Evolutionary conservation across 2,888 invertebrate species (phyloP).

Genomic region (Candidula unifasciata): DNA sequence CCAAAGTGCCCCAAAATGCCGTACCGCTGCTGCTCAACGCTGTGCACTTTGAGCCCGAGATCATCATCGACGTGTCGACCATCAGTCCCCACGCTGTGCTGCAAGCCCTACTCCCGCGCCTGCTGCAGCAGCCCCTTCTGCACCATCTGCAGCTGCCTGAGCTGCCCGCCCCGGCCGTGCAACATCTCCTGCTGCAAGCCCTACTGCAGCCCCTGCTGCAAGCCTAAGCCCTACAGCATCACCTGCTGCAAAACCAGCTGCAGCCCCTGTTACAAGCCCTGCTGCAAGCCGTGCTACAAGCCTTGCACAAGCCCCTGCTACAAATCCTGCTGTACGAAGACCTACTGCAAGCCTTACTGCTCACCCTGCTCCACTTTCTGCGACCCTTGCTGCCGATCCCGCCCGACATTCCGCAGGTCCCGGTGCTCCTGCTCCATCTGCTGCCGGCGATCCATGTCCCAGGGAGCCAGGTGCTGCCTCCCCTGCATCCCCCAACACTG

Average conservation of each 20-base stretch:
- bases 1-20: not conserved
- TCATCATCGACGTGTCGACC: not conserved
- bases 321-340: not conserved
- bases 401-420: not conserved
- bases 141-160: not conserved
- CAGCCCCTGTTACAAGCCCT: not conserved
- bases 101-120: not conserved
- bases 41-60: not conserved
- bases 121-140: not conserved
- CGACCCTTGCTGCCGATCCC: not conserved
- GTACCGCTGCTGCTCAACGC: not conserved
- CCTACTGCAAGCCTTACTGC: slow-evolving; percentile 3
- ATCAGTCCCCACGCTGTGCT: not conserved
- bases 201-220: not conserved
- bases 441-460: not conserved
- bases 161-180: not conserved
- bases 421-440: not conserved
- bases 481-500: slow-evolving; percentile 9
- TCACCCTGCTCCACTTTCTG: not conserved
- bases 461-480: not conserved
- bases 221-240: not conserved
- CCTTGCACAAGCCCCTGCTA: not conserved
- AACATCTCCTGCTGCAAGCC: not conserved
- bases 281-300: slow-evolving; percentile 1
- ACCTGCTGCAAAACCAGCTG: not conserved